A percentile compares a stretch with the other conserved stretches of the same genome.
phyloP scores from a whole-genome alignment of 1,140 invertebrate species.

The Apis mellifera region DNA sequence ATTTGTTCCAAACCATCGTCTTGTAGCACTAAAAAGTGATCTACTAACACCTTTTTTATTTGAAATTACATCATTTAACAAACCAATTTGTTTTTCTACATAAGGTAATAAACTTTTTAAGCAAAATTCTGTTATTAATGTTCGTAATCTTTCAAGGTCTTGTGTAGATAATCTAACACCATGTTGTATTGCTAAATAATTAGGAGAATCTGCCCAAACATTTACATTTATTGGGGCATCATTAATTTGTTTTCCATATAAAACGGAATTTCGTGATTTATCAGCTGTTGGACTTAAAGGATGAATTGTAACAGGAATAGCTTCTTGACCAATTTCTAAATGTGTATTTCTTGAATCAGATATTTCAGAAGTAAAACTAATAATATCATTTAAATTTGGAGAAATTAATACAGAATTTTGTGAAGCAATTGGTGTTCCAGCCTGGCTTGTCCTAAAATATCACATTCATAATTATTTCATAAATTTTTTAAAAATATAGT shows the following conservation, averaged over 20 bases:
- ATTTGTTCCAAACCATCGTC: slow-evolving; percentile 95
- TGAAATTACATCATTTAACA: slow-evolving; percentile 91
- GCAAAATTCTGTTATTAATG: slow-evolving; percentile 94
- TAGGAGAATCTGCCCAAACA: slow-evolving; percentile 82
- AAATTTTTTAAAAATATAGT: neutral
- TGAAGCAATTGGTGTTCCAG: slow-evolving; percentile 74
- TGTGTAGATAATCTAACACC: slow-evolving; percentile 89
- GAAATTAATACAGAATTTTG: slow-evolving; percentile 69
- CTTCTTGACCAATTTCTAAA: slow-evolving; percentile 82
- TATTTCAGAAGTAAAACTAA: slow-evolving; percentile 73
- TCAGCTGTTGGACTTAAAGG: slow-evolving; percentile 84
- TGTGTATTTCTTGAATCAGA: slow-evolving; percentile 62
- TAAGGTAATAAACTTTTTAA: slow-evolving; percentile 93
- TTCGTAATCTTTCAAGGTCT: slow-evolving; percentile 92
- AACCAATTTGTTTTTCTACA: slow-evolving; percentile 92
- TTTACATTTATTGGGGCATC: slow-evolving; percentile 83
- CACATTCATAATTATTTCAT: neutral
- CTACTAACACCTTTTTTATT: slow-evolving; percentile 96
- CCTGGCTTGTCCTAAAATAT: slow-evolving; percentile 75
- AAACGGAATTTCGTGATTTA: slow-evolving; percentile 58
- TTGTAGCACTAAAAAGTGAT: slow-evolving; percentile 95
- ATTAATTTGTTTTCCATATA: slow-evolving; percentile 74
- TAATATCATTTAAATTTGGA: slow-evolving; percentile 69
- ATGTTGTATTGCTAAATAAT: slow-evolving; percentile 80
- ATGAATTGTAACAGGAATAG: slow-evolving; percentile 82